phyloP scores from a whole-genome alignment of 2,113 vertebrate species.

The Trichomycterus rosablanca region DNA sequence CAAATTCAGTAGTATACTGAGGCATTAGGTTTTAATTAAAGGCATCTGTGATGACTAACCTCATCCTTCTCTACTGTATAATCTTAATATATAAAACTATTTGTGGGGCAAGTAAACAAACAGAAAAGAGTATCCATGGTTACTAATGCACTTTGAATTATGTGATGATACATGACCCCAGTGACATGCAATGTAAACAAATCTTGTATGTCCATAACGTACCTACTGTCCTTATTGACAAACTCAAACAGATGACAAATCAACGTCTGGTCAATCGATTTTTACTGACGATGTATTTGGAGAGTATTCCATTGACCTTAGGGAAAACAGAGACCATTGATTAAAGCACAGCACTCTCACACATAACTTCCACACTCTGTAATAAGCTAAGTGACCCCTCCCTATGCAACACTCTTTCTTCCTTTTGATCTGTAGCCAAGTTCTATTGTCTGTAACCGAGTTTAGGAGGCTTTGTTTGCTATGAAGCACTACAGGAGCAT shows the following conservation, averaged over 20 bases:
- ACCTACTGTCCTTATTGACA: not conserved
- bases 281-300: not conserved
- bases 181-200: not conserved
- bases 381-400: not conserved
- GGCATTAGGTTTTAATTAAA: too few relatives aligned
- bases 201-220: not conserved
- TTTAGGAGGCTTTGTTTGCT: too few relatives aligned
- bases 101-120: too few relatives aligned
- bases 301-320: not conserved
- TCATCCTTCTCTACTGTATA: too few relatives aligned
- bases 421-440: too few relatives aligned
- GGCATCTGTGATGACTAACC: too few relatives aligned
- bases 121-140: too few relatives aligned
- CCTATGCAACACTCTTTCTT: not conserved
- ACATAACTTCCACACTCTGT: not conserved
- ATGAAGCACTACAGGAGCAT: not conserved
- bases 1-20: too few relatives aligned
- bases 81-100: too few relatives aligned
- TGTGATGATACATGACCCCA: not conserved
- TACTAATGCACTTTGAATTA: too few relatives aligned
- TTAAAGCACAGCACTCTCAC: not conserved
- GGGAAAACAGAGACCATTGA: not conserved
- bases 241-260: not conserved
- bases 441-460: not conserved
- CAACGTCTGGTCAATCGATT: not conserved